Percentiles rank a stretch among this genome's conserved stretches.
These are phyloP conservation scores for Andrena haemorrhoa DNA, from an alignment of 2,888 invertebrate species.

Conservation along the genomic window DNA sequence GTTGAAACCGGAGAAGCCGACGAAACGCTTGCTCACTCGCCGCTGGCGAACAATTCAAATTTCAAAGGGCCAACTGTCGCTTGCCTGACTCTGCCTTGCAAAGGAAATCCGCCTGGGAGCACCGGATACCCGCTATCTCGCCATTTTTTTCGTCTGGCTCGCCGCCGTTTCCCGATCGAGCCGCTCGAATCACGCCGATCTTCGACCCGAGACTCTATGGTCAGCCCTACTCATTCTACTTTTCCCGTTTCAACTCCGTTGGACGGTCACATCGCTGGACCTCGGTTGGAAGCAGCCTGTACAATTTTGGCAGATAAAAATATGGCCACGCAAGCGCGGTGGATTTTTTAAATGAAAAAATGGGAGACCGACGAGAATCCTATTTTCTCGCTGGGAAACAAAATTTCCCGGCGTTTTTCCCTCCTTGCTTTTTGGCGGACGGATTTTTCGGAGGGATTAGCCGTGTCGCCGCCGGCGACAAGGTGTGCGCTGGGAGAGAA, in stretches of 20 bases:
- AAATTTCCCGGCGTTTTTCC: not conserved
- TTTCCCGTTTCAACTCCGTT: not conserved
- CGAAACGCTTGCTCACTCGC: conserved; percentile 82
- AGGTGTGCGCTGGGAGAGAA: conserved; percentile 55
- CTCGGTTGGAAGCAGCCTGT: too few relatives aligned
- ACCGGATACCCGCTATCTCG: conserved; percentile 16
- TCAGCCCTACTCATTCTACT: conserved; percentile 3
- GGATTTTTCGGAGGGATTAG: conserved; percentile 35
- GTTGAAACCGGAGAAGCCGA: conserved; percentile 84
- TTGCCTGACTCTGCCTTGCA: conserved; percentile 69
- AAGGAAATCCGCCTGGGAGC: conserved; percentile 69
- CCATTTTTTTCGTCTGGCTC: conserved; percentile 44
- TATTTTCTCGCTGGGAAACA: not conserved
- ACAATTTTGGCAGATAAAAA: too few relatives aligned
- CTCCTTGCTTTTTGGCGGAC: not conserved
- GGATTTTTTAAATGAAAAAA: too few relatives aligned
- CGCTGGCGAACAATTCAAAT: conserved; percentile 79
- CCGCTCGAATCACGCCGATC: not conserved
- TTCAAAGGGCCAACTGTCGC: conserved; percentile 79
- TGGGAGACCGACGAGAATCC: not conserved
- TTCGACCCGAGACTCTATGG: not conserved
- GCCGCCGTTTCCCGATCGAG: not conserved
- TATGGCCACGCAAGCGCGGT: too few relatives aligned
- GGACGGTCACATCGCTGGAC: too few relatives aligned
- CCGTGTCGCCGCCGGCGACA: conserved; percentile 54